Base-by-base conservation (phyloP, 1,140 invertebrate genomes). In the Drosophila nannoptera region DNA sequence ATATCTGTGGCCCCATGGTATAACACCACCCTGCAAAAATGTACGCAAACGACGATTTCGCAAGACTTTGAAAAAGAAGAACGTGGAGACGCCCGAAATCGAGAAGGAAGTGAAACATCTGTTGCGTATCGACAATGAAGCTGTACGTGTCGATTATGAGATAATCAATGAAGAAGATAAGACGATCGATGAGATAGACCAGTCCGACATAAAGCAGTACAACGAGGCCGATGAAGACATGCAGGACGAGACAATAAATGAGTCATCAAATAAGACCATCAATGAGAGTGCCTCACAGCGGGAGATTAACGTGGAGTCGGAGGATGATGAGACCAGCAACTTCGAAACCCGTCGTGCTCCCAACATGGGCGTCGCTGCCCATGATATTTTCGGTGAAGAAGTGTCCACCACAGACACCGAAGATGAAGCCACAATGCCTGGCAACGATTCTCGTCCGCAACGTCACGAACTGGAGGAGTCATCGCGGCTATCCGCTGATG, bases 51-150 rank as follows among this genome's bases (percentile, higher is more conserved):
- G 97, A 70, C 92, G 98, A 73, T 99, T 99, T 86, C 92, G 98
- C 46, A 98, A 99, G 91, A 98, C 97, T 0, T 90, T 99, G 11
- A 97, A 97, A 86, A 99, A 99, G 90, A 99, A 99, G 78, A 97
- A 97, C 90, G 95, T 97, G 1, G 98, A 99, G 90, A 96, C 97
- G 48, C 97, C 97, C 1, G 98, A 99, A 91, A 98, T 99, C 76
- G 98, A 99, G 89, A 99, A 99, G 90, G 98, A 99, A 92, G 94
- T 96, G 0, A 98, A 98, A 89, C 91, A 97, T 59, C 90, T 99
- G 14, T 92, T 99, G 9, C 92, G 97, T 75, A 94, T 94, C n/a
- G 97, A 98, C 89, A 96, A 97, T 88, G 97, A 98, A 88, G 97
- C 97, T 7, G 94, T 96, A 2, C 93, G 93, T 80, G 95, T 98